Conservation (phyloP, 2,797 vertebrate species). For the Pitangus sulphuratus region DNA sequence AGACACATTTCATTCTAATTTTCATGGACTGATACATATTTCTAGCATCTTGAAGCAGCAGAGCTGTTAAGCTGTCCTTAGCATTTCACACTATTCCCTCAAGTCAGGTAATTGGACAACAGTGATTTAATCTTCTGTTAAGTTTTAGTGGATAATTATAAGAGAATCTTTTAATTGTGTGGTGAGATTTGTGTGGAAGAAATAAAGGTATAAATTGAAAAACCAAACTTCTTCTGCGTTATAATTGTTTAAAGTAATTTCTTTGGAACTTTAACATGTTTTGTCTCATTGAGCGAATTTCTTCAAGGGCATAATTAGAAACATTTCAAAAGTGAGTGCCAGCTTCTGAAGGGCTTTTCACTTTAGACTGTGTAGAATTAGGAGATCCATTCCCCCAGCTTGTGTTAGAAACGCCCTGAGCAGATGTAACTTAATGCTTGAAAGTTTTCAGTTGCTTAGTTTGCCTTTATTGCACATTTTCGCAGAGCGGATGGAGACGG, state of each 20-base stretch:
- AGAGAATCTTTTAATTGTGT: background rate
- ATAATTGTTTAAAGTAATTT: background rate
- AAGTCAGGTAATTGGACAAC: background rate
- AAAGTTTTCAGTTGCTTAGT: background rate
- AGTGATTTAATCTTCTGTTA: background rate
- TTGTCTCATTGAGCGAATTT: background rate
- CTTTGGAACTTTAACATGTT: background rate
- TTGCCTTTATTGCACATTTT: conserved; percentile 2
- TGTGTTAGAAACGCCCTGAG: background rate
- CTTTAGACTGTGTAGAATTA: background rate
- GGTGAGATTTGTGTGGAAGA: background rate
- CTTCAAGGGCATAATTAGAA: background rate
- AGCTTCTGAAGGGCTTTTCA: background rate
- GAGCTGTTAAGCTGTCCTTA: background rate
- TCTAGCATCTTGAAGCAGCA: background rate
- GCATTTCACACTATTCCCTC: background rate
- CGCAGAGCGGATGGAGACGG: conserved; percentile 95
- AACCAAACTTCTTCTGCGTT: background rate
- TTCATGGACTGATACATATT: background rate
- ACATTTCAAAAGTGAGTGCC: background rate
- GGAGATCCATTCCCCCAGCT: background rate
- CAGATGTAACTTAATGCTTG: background rate
- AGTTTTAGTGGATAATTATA: background rate
- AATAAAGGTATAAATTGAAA: background rate
- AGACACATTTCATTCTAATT: background rate